These are phyloP conservation scores for Eumaeus atala DNA, from an alignment of 1,140 invertebrate species.

Conservation along the genomic window DNA sequence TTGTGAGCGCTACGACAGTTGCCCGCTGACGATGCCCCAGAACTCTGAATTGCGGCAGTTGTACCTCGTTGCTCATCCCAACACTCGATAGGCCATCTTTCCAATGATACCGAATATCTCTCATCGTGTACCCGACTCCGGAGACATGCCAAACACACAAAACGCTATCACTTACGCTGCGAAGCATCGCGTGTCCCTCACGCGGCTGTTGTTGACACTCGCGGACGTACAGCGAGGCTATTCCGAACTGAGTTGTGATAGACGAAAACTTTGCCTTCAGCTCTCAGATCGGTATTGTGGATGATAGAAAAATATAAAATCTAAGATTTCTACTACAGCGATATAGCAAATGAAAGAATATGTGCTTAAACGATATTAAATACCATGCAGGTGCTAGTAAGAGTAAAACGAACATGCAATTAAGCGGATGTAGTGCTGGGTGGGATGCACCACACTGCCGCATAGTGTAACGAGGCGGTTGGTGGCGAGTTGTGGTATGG, in stretches of 20 bases:
- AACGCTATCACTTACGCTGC: slow-evolving; percentile 76
- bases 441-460: slow-evolving; percentile 13
- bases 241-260: slow-evolving; percentile 65
- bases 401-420: slow-evolving; percentile 16
- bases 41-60: slow-evolving; percentile 95
- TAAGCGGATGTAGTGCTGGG: slow-evolving; percentile 18
- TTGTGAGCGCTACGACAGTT: slow-evolving; percentile 93
- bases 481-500: slow-evolving; percentile 32
- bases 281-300: slow-evolving; percentile 41
- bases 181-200: slow-evolving; percentile 55
- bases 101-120: slow-evolving; percentile 98
- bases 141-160: slow-evolving; percentile 76
- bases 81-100: slow-evolving; percentile 90
- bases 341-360: slow-evolving; percentile 23
- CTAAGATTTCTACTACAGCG: slow-evolving; percentile 42
- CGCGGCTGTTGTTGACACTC: slow-evolving; percentile 43
- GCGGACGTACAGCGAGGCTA: slow-evolving; percentile 68
- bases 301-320: slow-evolving; percentile 68
- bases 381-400: slow-evolving; percentile 16
- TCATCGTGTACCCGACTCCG: slow-evolving; percentile 96
- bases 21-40: slow-evolving; percentile 93
- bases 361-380: slow-evolving; percentile 16
- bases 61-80: slow-evolving; percentile 92
- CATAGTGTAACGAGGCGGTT: slow-evolving; percentile 12
- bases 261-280: slow-evolving; percentile 29